phyloP scores from a whole-genome alignment of 2,797 vertebrate species.

The Myotis myotis region DNA sequence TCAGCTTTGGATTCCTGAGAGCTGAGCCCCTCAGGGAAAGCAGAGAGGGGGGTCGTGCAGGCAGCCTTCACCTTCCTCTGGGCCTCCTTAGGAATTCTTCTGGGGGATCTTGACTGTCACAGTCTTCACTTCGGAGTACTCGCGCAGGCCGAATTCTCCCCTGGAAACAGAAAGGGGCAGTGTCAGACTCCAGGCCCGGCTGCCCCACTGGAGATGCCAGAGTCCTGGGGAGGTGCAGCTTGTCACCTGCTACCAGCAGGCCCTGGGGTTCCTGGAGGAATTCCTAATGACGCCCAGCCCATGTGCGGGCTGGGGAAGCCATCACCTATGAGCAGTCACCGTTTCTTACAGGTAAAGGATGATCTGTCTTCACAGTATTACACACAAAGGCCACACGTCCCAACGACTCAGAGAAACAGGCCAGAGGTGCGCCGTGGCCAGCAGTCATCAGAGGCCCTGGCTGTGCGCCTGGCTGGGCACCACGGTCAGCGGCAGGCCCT shows the following conservation, averaged over 20 bases:
- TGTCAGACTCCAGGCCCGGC: background rate
- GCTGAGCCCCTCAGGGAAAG: conserved; percentile 79
- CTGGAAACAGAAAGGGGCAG: conserved; percentile 82
- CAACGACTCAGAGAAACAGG: background rate
- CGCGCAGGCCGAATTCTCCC: conserved; percentile 95
- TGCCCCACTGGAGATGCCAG: background rate
- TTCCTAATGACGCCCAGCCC: background rate
- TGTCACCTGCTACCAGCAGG: background rate
- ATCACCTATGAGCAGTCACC: background rate
- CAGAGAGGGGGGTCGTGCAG: conserved; percentile 65
- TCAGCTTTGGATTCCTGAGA: conserved; percentile 83
- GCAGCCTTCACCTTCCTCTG: conserved; percentile 65
- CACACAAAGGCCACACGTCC: background rate
- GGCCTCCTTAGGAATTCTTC: conserved; percentile 94
- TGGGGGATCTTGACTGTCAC: conserved; percentile 96
- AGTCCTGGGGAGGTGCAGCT: background rate
- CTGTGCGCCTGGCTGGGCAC: background rate
- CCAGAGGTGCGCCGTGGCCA: background rate
- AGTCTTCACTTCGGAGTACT: conserved; percentile 98
- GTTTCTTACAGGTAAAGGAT: background rate
- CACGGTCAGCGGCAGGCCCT: accelerated
- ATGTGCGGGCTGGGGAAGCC: background rate
- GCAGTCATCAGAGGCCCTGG: background rate
- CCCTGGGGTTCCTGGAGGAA: too few relatives aligned
- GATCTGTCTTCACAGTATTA: background rate